phyloP scores from a whole-genome alignment of 2,888 invertebrate species.

The Agonum fuliginosum region DNA sequence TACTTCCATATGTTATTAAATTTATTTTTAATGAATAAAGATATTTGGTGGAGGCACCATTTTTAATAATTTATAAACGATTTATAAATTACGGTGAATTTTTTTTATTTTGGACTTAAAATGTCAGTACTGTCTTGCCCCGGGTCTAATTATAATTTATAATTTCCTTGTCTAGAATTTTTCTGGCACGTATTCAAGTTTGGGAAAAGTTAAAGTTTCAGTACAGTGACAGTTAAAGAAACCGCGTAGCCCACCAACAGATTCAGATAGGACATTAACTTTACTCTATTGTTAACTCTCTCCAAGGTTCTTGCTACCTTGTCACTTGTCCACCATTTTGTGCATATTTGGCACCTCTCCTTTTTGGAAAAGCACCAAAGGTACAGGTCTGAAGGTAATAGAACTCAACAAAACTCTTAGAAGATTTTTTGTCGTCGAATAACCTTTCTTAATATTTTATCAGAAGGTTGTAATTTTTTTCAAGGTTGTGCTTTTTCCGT shows the following conservation, averaged over 20 bases:
- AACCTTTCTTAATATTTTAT: constrained; percentile 37
- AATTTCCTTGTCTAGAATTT: background rate
- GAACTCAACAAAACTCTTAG: background rate
- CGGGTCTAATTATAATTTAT: background rate
- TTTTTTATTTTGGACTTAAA: too few species aligned
- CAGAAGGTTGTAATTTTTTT: constrained; percentile 13
- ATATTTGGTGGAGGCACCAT: background rate
- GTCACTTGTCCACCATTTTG: background rate
- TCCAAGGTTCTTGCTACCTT: background rate
- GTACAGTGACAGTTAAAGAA: background rate
- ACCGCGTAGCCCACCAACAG: constrained; percentile 2
- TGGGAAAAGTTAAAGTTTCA: background rate
- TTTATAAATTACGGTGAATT: background rate
- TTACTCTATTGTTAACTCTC: background rate
- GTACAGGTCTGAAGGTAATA: background rate
- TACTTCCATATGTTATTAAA: background rate
- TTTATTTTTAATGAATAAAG: background rate
- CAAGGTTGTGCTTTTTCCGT: constrained; percentile 25
- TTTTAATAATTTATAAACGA: background rate
- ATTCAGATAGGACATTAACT: background rate
- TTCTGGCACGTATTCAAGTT: background rate
- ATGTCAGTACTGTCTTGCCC: background rate
- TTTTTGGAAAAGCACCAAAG: background rate
- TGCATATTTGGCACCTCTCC: background rate
- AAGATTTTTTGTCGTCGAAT: background rate